These are phyloP conservation scores for Stenichneumon culpator DNA, from an alignment of 2,888 invertebrate species.

Conservation along the genomic window DNA sequence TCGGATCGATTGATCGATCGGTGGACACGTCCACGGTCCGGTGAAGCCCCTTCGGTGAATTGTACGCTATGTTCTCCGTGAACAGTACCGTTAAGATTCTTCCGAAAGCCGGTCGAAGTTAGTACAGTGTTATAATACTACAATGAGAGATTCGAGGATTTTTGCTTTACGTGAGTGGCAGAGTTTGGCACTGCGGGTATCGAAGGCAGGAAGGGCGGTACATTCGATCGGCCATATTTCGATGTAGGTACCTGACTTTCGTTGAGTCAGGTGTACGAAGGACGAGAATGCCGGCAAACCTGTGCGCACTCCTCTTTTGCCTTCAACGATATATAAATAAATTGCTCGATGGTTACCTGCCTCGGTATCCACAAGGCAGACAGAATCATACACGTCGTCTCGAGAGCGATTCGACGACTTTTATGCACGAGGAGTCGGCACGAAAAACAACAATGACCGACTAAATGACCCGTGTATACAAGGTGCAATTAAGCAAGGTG, in stretches of 20 bases:
- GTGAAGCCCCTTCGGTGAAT: constrained; percentile 27
- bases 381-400: constrained; percentile 6
- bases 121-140: constrained; percentile 52
- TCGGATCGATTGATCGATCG: constrained; percentile 69
- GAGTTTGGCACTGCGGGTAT: constrained; percentile 33
- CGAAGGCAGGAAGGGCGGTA: constrained; percentile 36
- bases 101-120: constrained; percentile 30
- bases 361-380: constrained; percentile 11
- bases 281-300: constrained; percentile 37
- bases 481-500: constrained; percentile 65
- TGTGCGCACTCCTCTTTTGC: constrained; percentile 38
- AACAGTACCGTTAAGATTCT: constrained; percentile 63
- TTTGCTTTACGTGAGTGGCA: constrained; percentile 56
- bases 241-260: constrained; percentile 60
- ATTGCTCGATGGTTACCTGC: constrained; percentile 44
- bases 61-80: constrained; percentile 33
- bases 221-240: constrained; percentile 50
- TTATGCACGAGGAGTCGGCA: constrained; percentile 13
- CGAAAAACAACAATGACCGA: constrained; percentile 49
- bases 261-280: constrained; percentile 67
- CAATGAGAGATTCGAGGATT: constrained; percentile 62
- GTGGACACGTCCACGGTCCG: constrained; percentile 16
- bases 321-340: constrained; percentile 61
- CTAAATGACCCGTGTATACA: constrained; percentile 59
- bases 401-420: constrained; percentile 20